Percentiles rank a stretch among this genome's conserved stretches.
Conservation (phyloP, 2,888 invertebrate genomes). For the Meteorus cinctellus region DNA sequence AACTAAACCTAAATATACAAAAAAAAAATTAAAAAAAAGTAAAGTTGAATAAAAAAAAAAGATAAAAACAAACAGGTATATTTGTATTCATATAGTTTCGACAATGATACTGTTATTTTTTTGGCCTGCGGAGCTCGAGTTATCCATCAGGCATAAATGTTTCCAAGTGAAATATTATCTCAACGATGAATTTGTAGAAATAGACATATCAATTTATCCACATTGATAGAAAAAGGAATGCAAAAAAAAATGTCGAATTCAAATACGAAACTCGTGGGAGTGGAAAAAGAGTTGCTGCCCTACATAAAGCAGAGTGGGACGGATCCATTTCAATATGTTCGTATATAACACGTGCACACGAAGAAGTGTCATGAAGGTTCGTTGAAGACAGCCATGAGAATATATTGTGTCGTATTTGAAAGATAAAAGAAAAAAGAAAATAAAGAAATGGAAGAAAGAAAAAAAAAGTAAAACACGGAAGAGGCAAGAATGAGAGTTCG, state of each 20-base stretch:
- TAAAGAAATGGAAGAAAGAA: not conserved
- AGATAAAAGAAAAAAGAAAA: slow-evolving; percentile 14
- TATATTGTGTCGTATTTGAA: not conserved
- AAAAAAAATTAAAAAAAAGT: slow-evolving; percentile 59
- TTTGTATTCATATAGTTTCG: slow-evolving; percentile 58
- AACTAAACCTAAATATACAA: slow-evolving; percentile 74
- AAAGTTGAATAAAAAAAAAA: slow-evolving; percentile 29
- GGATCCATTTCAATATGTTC: not conserved
- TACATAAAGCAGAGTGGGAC: not conserved
- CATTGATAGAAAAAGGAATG: not conserved
- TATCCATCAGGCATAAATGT: slow-evolving; percentile 40
- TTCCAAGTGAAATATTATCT: not conserved
- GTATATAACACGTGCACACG: slow-evolving; percentile 3
- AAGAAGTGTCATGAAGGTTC: slow-evolving; percentile 27
- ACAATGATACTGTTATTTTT: slow-evolving; percentile 53
- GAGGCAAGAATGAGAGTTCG: not conserved
- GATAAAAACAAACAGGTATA: slow-evolving; percentile 71
- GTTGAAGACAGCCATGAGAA: not conserved
- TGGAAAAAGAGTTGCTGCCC: not conserved
- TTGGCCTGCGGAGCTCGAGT: slow-evolving; percentile 67
- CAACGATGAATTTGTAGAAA: not conserved
- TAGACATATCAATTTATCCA: too few species aligned
- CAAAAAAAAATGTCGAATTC: not conserved
- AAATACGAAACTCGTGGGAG: not conserved
- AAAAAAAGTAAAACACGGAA: slow-evolving; percentile 1